Percentiles rank a stretch among this genome's conserved stretches.
phyloP scores from a whole-genome alignment of 2,113 vertebrate genomes.

The Noctilio leporinus region DNA sequence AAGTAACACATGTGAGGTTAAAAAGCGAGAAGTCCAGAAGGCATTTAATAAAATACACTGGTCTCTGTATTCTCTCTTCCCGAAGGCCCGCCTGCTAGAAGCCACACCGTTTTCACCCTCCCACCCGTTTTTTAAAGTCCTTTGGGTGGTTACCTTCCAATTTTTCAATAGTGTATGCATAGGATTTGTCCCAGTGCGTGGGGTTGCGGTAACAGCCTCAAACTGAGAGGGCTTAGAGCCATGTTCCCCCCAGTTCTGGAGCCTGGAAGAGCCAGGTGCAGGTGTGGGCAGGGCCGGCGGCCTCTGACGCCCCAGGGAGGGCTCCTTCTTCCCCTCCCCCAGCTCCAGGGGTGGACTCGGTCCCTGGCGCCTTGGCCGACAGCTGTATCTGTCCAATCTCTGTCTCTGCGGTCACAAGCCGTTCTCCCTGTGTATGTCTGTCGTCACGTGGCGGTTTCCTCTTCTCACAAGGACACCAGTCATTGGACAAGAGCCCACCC shows the following conservation, averaged over 20 bases:
- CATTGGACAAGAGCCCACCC: background rate
- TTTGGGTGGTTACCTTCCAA: background rate
- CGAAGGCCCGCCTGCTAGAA: no score
- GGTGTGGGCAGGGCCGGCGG: no score
- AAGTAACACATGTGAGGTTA: background rate
- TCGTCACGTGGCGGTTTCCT: background rate
- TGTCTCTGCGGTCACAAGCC: background rate
- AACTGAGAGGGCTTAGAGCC: background rate
- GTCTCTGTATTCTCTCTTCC: background rate
- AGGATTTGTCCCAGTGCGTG: background rate
- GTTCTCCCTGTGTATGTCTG: background rate
- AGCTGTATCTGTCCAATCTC: no score
- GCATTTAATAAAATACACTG: background rate
- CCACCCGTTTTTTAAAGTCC: background rate
- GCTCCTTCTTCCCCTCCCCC: rapidly evolving
- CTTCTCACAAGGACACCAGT: background rate
- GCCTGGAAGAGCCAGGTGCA: background rate
- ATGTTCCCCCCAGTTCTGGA: background rate
- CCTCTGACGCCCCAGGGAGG: background rate
- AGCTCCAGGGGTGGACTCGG: rapidly evolving
- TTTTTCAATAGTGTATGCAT: background rate
- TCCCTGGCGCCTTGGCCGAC: background rate
- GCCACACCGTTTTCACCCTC: background rate
- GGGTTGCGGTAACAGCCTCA: background rate
- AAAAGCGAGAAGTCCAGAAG: background rate